Base-by-base conservation (phyloP, 2,888 invertebrate genomes). In the Oscheius onirici region DNA sequence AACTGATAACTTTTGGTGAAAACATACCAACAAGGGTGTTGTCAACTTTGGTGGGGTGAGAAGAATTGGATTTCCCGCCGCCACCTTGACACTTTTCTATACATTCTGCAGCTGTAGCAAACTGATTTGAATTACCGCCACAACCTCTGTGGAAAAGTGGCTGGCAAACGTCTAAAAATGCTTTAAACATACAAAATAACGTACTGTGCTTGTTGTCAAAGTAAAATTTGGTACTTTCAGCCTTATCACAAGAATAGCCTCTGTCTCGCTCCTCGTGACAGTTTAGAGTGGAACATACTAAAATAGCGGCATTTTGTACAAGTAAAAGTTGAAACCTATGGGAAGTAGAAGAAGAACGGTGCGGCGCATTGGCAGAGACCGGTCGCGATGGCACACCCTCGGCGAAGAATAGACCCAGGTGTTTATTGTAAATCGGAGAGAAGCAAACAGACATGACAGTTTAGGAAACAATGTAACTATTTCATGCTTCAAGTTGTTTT, bases 81-180 rank as follows among this genome's bases (percentile, higher is more conserved):
- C 69, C 67, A 5, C 11, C 24, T 57, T 61, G 28, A 71, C 80
- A 80, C 3, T 71, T 61, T 13, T 74, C 69, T 5, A 63, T 61
- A 60, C 86, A 86, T 11, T 76, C 78, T 22, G 78, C 82, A 70
- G 80, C 74, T 2, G 82, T 73, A 1, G 66, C 72, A 61, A 86
- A 86, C 58, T 83, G 76, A 73, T 86, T 86, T 11, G 79, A 76
- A 63, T 86, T 86, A 40, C 86, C 86, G 43, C 72, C 76, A 73
- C 86, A 86, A 34, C 85, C 85, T 34, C 82, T 77, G 44, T 75
- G 77, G 51, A 75, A 76, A 10, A 80, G 52, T 5, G 80, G 80
- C 26, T 77, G 76, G 20, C 80, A 80, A 5, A 76, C 76, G 41
- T 75, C 80, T 79, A 43, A 57, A 74, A 55, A 17, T n/a, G n/a